A percentile compares a stretch with the other conserved stretches of the same genome.
Conservation (phyloP, 2,888 invertebrate species). For the Apamea crenata region DNA sequence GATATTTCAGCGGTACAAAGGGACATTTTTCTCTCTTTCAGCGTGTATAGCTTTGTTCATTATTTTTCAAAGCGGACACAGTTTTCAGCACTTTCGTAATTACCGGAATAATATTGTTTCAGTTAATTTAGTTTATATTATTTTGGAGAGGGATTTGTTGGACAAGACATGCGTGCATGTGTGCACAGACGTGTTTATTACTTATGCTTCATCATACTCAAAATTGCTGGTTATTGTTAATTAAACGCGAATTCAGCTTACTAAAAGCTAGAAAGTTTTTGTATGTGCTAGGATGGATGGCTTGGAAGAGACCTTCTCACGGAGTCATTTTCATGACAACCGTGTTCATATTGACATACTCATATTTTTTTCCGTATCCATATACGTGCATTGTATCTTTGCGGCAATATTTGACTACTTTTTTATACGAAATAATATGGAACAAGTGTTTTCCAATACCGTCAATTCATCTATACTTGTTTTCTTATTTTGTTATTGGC, state of each 20-base stretch:
- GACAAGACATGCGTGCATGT: constrained; percentile 2
- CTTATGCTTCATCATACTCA: background rate
- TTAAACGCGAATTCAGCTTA: background rate
- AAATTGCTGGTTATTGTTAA: background rate
- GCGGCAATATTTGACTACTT: background rate
- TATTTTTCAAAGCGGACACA: background rate
- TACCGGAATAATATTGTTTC: constrained; percentile 10
- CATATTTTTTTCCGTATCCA: background rate
- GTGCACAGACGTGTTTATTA: background rate
- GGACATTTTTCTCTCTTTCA: constrained; percentile 11
- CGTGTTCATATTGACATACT: background rate
- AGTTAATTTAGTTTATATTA: constrained; percentile 24
- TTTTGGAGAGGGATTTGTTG: background rate
- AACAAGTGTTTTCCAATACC: constrained; percentile 13
- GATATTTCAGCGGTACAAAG: constrained; percentile 43
- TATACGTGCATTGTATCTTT: background rate
- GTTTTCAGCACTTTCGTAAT: constrained; percentile 27
- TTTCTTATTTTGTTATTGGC: constrained; percentile 31
- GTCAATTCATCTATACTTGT: constrained; percentile 8
- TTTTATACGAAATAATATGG: background rate
- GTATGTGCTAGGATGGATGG: background rate
- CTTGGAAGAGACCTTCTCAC: no score
- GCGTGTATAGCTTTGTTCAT: constrained; percentile 8
- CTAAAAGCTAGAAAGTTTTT: background rate
- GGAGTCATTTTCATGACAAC: background rate